Evolutionary conservation across 2,797 vertebrate genomes (phyloP), one percentile per base, ranked within the genome.

Genomic region (Poecilia gillii): DNA sequence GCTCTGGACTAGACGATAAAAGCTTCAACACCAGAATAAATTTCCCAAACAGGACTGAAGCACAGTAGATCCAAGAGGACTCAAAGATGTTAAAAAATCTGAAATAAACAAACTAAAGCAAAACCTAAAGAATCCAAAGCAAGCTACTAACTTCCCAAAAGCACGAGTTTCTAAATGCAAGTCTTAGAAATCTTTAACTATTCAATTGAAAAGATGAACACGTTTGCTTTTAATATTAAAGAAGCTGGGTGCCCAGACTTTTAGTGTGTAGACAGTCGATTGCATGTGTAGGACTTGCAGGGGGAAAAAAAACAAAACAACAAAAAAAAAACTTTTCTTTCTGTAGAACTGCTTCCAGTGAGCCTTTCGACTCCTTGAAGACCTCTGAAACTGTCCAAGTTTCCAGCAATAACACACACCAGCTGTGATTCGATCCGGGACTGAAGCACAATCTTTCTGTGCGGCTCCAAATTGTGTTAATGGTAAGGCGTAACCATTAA

Each of bases 341-440:
- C 74, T 84, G 76, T 91, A 92, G 88, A 94, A 90, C 23, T 89
- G 80, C 91, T 94, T 93, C 90, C 88, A 91, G 84, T 76, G 87
- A 93, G 92, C 84, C 91, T 89, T 86, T 76, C 76, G 81, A 90
- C 89, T 93, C 91, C 83, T 91, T 90, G 90, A 94, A 94, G 90
- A 91, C 85, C 91, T 94, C 92, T 92, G 91, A 93, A 95, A 94
- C 91, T 75, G 55, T 90, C 86, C 81, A 88, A 91, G 90, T 93
- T 94, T 94, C 91, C 88, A 92, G 87, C 89, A 91, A 90, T 89
- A 93, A 94, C 90, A 92, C 87, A 88, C 84, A 89, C 81, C 90
- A 93, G 90, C 91, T 93, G 93, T 90, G 93, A 94, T 89, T 87
- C 85, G 92, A 94, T 91, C 86, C 85, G 88, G 77, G 90, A 94